Evolutionary conservation across 2,888 invertebrate genomes (phyloP), one percentile per base, ranked within the genome.

Genomic region (Sphaerophoria taeniata): DNA sequence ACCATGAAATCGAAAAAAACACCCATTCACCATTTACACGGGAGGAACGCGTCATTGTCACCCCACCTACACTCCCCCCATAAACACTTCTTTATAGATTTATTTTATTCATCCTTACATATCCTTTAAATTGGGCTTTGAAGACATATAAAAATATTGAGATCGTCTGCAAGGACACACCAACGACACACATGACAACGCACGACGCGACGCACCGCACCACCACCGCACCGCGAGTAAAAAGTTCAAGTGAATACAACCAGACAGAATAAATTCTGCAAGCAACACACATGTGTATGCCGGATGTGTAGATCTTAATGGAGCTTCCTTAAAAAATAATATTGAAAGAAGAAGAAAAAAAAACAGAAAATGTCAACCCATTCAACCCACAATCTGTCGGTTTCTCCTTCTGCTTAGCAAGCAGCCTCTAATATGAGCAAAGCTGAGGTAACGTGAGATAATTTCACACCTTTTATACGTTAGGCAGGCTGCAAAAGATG

Each of bases 1-100:
- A 84, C 84, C 79, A 45, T 80, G 84, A 72, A 84, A 84, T 84
- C 75, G 84, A 80, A 84, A 80, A 69, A 67, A 24, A 24, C 24
- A 24, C 24, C 24, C 51, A 53, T 31, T 39, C 56, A 43, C 67
- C 56, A 31, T 77, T 83, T 53, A 24, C 73, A 58, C 73, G 58
- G 39, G 16, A 16, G 58, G 51, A 33, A 24, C 24, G 24, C 31
- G 45, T 47, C 45, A 61, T 11, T 16, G 49, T 53, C 53, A 14
- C 65, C 6, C 0, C 14, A 34, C 34, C 36, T 39, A 4, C 7
- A 51, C n/a, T 4, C 16, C 39, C 43, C 4, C 1, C 6, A n/a
- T 39, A 31, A 39, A 51, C 36, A n/a, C 12, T 45, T 14, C 6
- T 65, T 51, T 36, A 67, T 36, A 36, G 51, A 67, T 51, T 51